Conservation (phyloP, 2,888 invertebrate genomes). For the Vesta saturnalis region DNA sequence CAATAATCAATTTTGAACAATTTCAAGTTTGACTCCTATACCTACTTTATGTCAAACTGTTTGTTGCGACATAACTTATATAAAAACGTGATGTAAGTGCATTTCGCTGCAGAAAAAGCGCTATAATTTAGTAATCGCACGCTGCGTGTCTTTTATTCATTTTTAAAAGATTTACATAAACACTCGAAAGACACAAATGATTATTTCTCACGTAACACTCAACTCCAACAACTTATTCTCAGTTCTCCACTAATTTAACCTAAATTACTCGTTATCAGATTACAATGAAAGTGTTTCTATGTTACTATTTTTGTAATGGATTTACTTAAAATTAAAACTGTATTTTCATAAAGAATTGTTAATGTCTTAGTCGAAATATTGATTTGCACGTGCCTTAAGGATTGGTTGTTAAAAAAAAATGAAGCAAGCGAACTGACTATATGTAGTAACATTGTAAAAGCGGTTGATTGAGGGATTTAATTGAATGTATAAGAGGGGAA, state of each 20-base stretch:
- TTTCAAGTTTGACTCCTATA: too few species aligned
- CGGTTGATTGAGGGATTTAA: slow-evolving; percentile 44
- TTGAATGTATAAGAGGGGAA: slow-evolving; percentile 41
- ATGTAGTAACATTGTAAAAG: slow-evolving; percentile 35
- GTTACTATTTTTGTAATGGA: slow-evolving; percentile 28
- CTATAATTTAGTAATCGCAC: slow-evolving; percentile 1
- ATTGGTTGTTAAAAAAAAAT: not conserved
- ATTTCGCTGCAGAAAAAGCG: slow-evolving; percentile 15
- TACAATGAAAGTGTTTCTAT: slow-evolving; percentile 36
- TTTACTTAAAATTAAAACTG: slow-evolving; percentile 15
- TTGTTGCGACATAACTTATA: too few species aligned
- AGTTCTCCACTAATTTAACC: slow-evolving; percentile 44
- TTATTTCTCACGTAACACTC: slow-evolving; percentile 47
- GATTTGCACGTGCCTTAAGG: too few species aligned
- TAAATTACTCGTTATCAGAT: slow-evolving; percentile 44
- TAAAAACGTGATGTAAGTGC: too few species aligned
- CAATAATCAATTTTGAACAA: too few species aligned
- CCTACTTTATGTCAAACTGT: too few species aligned
- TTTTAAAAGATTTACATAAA: slow-evolving; percentile 45
- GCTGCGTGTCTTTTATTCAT: slow-evolving; percentile 32
- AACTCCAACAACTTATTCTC: slow-evolving; percentile 46
- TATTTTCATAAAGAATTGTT: too few species aligned
- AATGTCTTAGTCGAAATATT: too few species aligned
- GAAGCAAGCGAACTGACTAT: slow-evolving; percentile 37
- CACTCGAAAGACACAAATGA: slow-evolving; percentile 46